These are phyloP conservation scores for Alloscopus bannaensis DNA, from an alignment of 2,888 invertebrate genomes.

Conservation along the genomic window DNA sequence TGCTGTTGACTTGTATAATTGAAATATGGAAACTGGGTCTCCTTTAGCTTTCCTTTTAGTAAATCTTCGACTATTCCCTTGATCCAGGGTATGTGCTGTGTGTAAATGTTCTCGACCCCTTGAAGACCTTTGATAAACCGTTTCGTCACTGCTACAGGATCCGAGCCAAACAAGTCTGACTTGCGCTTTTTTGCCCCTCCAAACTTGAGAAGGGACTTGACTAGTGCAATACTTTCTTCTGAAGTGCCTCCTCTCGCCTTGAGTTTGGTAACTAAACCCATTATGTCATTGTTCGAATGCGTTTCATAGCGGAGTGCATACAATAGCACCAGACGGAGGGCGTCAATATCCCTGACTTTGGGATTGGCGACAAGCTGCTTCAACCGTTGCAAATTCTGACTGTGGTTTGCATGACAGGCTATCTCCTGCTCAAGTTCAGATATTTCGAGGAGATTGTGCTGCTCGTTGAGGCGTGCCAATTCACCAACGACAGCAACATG, in stretches of 20 bases:
- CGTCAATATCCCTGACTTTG: conserved; percentile 85
- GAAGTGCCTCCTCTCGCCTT: conserved; percentile 83
- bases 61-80: conserved; percentile 93
- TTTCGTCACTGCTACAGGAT: conserved; percentile 71
- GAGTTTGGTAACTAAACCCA: conserved; percentile 84
- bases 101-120: conserved; percentile 99
- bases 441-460: conserved; percentile 88
- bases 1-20: conserved; percentile 76
- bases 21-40: conserved; percentile 89
- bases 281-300: conserved; percentile 89
- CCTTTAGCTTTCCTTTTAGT: conserved; percentile 91
- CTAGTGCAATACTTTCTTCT: conserved; percentile 76
- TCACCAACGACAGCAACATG: conserved; percentile 98
- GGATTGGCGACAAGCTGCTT: conserved; percentile 86
- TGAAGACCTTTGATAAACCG: conserved; percentile 82
- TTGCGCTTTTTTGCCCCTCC: conserved; percentile 71
- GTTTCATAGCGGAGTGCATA: conserved; percentile 96
- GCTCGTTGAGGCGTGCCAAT: conserved; percentile 88
- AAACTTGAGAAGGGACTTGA: conserved; percentile 68
- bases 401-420: conserved; percentile 83
- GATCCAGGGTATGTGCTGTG: conserved; percentile 96
- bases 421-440: conserved; percentile 96
- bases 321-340: conserved; percentile 90
- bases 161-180: conserved; percentile 72
- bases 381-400: conserved; percentile 81